Evolutionary conservation across 1,140 invertebrate genomes (phyloP).

Genomic region (Thereuonema tuberculata): DNA sequence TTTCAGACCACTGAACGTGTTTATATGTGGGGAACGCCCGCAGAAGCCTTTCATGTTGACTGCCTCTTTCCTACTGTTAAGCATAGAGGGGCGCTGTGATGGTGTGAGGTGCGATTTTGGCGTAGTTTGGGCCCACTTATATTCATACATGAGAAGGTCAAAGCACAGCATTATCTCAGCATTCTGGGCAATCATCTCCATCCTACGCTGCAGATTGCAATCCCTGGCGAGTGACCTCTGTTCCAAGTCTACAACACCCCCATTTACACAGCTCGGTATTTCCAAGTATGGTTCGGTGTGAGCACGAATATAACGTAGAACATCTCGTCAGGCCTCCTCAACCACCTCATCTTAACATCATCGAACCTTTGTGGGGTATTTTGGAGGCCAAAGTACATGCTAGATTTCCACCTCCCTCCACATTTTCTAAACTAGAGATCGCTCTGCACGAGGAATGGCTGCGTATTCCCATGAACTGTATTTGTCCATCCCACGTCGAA

Average conservation of each 20-base stretch:
- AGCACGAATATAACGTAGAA: slow-evolving; percentile 5
- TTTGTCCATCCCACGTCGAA: too few relatives aligned
- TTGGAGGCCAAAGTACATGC: slow-evolving; percentile 2
- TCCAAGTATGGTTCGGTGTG: slow-evolving; percentile 6
- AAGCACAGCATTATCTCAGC: slow-evolving; percentile 2
- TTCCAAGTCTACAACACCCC: not conserved
- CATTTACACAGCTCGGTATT: slow-evolving; percentile 5
- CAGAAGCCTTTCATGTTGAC: slow-evolving; percentile 3
- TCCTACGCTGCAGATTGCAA: not conserved
- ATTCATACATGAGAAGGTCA: slow-evolving; percentile 5
- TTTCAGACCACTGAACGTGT: slow-evolving; percentile 8
- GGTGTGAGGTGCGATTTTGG: not conserved
- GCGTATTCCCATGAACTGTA: too few relatives aligned
- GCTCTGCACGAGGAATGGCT: too few relatives aligned
- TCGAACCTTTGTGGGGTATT: slow-evolving; percentile 1
- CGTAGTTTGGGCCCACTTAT: slow-evolving; percentile 1
- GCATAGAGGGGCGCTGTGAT: slow-evolving; percentile 4
- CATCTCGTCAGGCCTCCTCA: slow-evolving; percentile 8
- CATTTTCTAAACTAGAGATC: not conserved
- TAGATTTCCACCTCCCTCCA: not conserved
- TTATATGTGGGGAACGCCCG: slow-evolving; percentile 9
- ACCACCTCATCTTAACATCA: slow-evolving; percentile 5
- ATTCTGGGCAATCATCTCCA: slow-evolving; percentile 8
- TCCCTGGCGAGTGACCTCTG: slow-evolving; percentile 1
- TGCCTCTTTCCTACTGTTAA: slow-evolving; percentile 9